These are phyloP conservation scores for Musca vetustissima DNA, from an alignment of 1,140 invertebrate species.

Conservation along the genomic window DNA sequence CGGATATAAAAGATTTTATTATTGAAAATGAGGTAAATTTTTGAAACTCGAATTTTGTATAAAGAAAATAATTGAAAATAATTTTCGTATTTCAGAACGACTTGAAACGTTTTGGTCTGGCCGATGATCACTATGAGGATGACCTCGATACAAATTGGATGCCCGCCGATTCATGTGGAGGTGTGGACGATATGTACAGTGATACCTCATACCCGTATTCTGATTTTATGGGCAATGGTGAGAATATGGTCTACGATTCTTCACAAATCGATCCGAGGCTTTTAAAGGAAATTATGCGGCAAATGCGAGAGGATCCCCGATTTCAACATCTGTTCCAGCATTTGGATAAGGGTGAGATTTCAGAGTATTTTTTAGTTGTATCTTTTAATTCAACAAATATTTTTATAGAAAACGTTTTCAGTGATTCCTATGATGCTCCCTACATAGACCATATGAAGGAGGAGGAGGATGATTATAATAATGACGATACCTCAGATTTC, in stretches of 20 bases:
- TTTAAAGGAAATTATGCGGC: not conserved
- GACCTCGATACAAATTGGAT: not conserved
- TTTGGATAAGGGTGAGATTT: not conserved
- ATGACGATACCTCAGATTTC: not conserved
- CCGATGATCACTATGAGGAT: conserved; percentile 9
- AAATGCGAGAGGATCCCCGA: not conserved
- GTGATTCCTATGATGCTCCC: not conserved
- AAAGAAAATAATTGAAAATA: not conserved
- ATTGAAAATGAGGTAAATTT: conserved; percentile 31
- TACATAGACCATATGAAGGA: not conserved
- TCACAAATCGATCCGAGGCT: not conserved
- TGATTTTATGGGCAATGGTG: not conserved
- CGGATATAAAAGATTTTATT: conserved; percentile 43
- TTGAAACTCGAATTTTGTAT: no score
- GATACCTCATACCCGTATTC: not conserved
- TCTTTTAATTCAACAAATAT: not conserved
- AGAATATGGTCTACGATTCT: not conserved
- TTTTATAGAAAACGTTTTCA: not conserved
- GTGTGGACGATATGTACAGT: not conserved
- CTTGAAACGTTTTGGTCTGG: conserved; percentile 6
- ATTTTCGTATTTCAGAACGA: conserved; percentile 9
- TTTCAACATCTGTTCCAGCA: not conserved
- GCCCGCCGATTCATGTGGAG: not conserved
- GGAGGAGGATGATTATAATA: not conserved
- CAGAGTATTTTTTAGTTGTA: not conserved